Conservation (phyloP, 2,888 invertebrate species). For the Idaea biselata region DNA sequence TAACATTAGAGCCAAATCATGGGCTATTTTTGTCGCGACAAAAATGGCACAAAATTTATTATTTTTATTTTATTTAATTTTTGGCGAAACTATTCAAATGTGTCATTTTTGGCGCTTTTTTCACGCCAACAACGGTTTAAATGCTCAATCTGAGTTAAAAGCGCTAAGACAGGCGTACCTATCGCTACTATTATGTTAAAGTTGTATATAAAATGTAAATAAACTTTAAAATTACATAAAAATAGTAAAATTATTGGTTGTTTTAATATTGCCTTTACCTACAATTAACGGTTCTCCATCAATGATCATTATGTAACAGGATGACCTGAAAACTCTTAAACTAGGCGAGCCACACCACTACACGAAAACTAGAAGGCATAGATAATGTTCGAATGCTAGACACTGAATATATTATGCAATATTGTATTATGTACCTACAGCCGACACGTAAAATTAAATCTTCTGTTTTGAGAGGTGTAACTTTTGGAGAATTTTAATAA, state of each 20-base stretch:
- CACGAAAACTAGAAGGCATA: no score
- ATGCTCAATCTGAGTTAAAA: slow-evolving; percentile 67
- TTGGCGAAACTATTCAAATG: neutral
- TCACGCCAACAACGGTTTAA: slow-evolving; percentile 31
- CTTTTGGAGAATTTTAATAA: no score
- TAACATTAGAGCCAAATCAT: neutral
- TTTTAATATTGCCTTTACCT: neutral
- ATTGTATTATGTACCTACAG: no score
- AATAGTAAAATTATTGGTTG: slow-evolving; percentile 38
- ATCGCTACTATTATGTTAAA: slow-evolving; percentile 52
- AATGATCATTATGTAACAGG: no score
- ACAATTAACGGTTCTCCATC: neutral
- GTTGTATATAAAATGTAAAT: slow-evolving; percentile 79
- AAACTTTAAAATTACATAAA: slow-evolving; percentile 67
- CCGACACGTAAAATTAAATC: no score
- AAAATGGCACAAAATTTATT: neutral
- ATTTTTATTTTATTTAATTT: slow-evolving; percentile 3
- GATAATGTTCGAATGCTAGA: no score
- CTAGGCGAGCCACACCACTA: no score
- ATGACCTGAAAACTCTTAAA: no score
- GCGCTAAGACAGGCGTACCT: slow-evolving; percentile 47
- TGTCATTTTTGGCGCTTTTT: slow-evolving; percentile 17
- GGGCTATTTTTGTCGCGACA: slow-evolving; percentile 11
- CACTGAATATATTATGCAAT: no score
- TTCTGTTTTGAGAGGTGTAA: no score